These are phyloP conservation scores for Cryptomyrus ogoouensis DNA, from an alignment of 2,113 vertebrate genomes.

Conservation along the genomic window DNA sequence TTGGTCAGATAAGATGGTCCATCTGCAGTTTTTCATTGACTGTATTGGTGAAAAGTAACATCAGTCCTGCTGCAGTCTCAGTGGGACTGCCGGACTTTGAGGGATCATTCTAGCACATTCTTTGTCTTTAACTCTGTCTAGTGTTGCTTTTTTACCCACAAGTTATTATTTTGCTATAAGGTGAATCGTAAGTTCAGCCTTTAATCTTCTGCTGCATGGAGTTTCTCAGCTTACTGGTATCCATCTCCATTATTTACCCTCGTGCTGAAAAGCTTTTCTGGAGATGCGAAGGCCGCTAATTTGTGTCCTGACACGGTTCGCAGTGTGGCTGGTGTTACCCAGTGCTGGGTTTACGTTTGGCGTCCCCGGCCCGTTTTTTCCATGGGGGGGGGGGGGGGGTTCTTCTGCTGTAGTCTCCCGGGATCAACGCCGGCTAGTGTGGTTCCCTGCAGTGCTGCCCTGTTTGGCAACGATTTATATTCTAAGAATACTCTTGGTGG, in stretches of 20 bases:
- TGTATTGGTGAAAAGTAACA: not conserved
- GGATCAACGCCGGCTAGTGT: not conserved
- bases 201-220: not conserved
- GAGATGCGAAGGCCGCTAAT: not conserved
- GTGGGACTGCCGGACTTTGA: not conserved
- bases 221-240: not conserved
- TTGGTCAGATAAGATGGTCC: not conserved
- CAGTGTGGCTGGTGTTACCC: not conserved
- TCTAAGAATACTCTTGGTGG: not conserved
- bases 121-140: not conserved
- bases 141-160: not conserved
- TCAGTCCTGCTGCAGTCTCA: not conserved
- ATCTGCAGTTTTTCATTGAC: not conserved
- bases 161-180: not conserved
- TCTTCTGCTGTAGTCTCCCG: not conserved
- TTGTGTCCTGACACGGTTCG: not conserved
- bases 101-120: not conserved
- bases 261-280: not conserved
- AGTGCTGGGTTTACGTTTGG: not conserved
- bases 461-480: not conserved
- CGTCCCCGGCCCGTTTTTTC: not conserved
- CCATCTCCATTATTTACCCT: not conserved
- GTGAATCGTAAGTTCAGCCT: not conserved
- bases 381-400: not conserved
- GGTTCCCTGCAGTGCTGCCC: not conserved